These are phyloP conservation scores for Liodrosophila aerea DNA, from an alignment of 2,888 invertebrate species.

Conservation along the genomic window DNA sequence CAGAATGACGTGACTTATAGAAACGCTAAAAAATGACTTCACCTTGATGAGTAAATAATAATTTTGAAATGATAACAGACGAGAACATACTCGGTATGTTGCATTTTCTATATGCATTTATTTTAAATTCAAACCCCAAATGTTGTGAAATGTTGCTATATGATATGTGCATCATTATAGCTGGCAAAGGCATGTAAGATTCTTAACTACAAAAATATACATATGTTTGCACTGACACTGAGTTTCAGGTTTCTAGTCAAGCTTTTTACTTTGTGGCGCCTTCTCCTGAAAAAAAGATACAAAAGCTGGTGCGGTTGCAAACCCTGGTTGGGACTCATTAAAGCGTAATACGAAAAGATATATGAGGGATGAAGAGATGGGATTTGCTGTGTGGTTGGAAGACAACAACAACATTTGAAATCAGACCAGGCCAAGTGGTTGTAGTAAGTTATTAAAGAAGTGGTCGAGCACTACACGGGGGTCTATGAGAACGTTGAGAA, in stretches of 20 bases:
- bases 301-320: slow-evolving; percentile 28
- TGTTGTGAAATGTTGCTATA: neutral
- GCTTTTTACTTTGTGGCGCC: slow-evolving; percentile 27
- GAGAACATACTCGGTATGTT: neutral
- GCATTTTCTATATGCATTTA: too few species aligned
- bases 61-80: neutral
- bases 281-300: slow-evolving; percentile 42
- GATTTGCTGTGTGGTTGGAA: too few species aligned
- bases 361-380: too few species aligned
- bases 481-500: too few species aligned
- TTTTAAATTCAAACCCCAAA: too few species aligned
- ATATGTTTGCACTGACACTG: too few species aligned
- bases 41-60: too few species aligned
- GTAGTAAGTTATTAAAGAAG: slow-evolving; percentile 50
- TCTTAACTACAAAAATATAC: too few species aligned
- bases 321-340: slow-evolving; percentile 41
- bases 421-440: slow-evolving; percentile 23
- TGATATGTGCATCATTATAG: slow-evolving; percentile 18
- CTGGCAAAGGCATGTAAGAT: too few species aligned
- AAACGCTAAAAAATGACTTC: too few species aligned
- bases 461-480: too few species aligned
- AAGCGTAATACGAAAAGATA: slow-evolving; percentile 2
- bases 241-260: neutral
- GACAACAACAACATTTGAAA: slow-evolving; percentile 1
- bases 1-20: too few species aligned